Percentiles rank a stretch among this genome's conserved stretches.
Conservation (phyloP, 2,113 vertebrate genomes). For the Rhegmatorhina hoffmannsi region DNA sequence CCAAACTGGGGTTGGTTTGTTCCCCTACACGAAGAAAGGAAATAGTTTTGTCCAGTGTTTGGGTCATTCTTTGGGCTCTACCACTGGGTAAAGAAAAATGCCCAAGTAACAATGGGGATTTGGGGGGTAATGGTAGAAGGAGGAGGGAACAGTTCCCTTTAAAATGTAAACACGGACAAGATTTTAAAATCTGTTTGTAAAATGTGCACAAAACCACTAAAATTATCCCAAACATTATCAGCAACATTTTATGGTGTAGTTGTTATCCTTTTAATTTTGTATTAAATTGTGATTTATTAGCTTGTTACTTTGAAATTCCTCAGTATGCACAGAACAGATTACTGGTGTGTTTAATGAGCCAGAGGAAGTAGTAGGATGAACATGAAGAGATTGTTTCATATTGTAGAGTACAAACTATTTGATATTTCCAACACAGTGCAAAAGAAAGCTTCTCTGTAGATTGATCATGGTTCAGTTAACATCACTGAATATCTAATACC, state of each 20-base stretch:
- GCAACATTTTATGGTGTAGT: conserved; percentile 48
- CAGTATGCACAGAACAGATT: conserved; percentile 64
- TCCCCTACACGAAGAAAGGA: not conserved
- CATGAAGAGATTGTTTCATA: conserved; percentile 72
- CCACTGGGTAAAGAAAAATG: not conserved
- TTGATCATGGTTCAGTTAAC: conserved; percentile 87
- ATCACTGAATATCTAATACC: conserved; percentile 90
- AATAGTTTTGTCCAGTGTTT: not conserved
- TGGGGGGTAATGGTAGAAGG: not conserved
- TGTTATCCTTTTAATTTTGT: conserved; percentile 70
- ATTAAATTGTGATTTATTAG: conserved; percentile 73
- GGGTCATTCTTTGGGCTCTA: conserved; percentile 4
- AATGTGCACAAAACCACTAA: not conserved
- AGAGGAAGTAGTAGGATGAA: conserved; percentile 70
- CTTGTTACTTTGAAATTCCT: conserved; percentile 69
- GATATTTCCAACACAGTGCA: conserved; percentile 77
- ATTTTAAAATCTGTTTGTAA: conserved; percentile 34
- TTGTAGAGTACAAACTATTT: conserved; percentile 72
- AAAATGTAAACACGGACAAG: not conserved
- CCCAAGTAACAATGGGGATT: not conserved
- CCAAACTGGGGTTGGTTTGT: not conserved
- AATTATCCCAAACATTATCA: conserved; percentile 31
- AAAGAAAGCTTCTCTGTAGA: conserved; percentile 83
- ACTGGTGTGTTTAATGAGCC: conserved; percentile 75
- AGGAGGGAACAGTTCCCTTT: not conserved